Evolutionary conservation across 2,888 invertebrate genomes (phyloP), one percentile per base, ranked within the genome.

Genomic region (Leptinotarsa haldemani): DNA sequence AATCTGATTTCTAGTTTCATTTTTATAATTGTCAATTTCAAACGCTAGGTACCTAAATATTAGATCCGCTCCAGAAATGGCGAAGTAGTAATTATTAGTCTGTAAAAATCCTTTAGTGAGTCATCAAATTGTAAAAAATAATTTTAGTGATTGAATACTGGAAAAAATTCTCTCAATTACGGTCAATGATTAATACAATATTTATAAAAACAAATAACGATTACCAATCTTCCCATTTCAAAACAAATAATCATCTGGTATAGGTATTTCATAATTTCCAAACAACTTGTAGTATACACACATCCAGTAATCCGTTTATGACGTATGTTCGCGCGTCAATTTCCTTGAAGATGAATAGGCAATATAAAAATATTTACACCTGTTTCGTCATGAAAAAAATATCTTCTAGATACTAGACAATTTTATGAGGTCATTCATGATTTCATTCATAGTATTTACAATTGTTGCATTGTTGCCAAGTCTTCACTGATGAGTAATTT

Each of bases 381-480:
- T 53, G 52, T 65, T 22, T 25, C 65, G 65, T 70, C 70, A 70
- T 25, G 12, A 30, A 30, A 65, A 65, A 48, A 30, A 30, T 69
- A 22, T 5, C 3, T 25, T 22, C 56, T n/a, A 20, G 20, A 56
- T 18, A 1, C 47, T 64, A 65, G 64, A 70, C 70, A 64, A 63
- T 50, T 63, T n/a, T 22, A 52, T 65, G 20, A 65, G 70, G 52
- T n/a, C 48, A 47, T 53, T 46, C 46, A 20, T 15, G 16, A 4
- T 65, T 53, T 46, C 64, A 70, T 70, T 70, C 70, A 70, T 70
- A 46, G 20, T 56, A 56, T 56, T 56, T 61, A 61, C 16, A 61
- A 61, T n/a, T 61, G 4, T 40, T 61, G 40, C 61, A 40, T 16
- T 16, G 40, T 30, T 61, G 61, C 61, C 61, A 30, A 61, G 7